A percentile compares a stretch with the other conserved stretches of the same genome.
phyloP scores from a whole-genome alignment of 2,113 vertebrate species.

The Erpornis zantholeuca region DNA sequence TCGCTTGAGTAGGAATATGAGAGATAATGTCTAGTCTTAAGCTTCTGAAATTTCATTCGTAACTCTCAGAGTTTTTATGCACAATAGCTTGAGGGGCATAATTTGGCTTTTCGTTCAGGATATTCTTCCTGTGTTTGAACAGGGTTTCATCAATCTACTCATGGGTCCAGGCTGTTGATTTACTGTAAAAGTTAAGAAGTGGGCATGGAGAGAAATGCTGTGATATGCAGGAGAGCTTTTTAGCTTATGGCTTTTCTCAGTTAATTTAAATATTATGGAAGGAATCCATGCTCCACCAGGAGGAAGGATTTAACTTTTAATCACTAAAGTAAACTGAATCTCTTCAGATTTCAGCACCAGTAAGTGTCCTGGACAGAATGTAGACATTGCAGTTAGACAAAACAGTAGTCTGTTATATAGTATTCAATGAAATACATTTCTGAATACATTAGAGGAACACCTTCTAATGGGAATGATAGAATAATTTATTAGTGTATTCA shows the following conservation, averaged over 20 bases:
- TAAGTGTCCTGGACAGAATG: conserved; percentile 47
- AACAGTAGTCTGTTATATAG: conserved; percentile 51
- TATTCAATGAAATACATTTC: conserved; percentile 51
- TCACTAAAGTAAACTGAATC: conserved; percentile 68
- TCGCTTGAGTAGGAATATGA: neutral
- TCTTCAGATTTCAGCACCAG: conserved; percentile 63
- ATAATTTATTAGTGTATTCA: neutral
- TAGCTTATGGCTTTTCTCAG: neutral
- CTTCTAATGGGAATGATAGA: conserved; percentile 44
- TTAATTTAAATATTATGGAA: conserved; percentile 20
- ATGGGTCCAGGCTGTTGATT: neutral
- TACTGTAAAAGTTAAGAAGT: neutral
- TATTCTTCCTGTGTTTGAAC: neutral
- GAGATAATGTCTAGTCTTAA: neutral
- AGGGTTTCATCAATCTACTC: neutral
- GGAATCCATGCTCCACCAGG: neutral
- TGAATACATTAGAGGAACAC: conserved; percentile 41
- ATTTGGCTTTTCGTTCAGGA: neutral
- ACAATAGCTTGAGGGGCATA: neutral
- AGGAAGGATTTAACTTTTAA: conserved; percentile 25
- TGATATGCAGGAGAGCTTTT: neutral
- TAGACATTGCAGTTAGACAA: conserved; percentile 48
- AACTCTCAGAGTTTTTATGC: neutral
- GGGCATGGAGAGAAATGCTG: neutral
- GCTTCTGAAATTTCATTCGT: neutral